Conservation (phyloP, 1,140 invertebrate genomes). For the Ips nitidus region DNA sequence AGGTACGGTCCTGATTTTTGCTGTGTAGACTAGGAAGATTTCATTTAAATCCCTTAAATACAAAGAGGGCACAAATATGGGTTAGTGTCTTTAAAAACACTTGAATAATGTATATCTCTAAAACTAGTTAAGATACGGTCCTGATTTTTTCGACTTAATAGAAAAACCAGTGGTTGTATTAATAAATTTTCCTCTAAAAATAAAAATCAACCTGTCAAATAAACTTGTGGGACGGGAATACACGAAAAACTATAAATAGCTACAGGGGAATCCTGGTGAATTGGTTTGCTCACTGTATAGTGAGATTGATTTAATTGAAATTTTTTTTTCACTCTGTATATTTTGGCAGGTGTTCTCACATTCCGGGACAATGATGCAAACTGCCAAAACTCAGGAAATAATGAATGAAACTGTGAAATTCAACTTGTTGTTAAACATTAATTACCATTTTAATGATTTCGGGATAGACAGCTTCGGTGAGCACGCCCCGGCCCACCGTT, state of each 20-base stretch:
- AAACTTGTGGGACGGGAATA: not conserved
- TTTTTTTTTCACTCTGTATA: not conserved
- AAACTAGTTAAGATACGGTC: no score
- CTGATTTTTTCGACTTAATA: no score
- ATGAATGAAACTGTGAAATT: conserved; percentile 11
- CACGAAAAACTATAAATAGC: no score
- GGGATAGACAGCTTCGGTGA: conserved; percentile 96
- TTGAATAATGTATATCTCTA: no score
- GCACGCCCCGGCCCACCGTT: conserved; percentile 88
- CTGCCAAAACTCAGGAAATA: conserved; percentile 6
- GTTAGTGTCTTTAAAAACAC: no score
- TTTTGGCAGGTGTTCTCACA: conserved; percentile 15
- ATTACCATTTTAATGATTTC: conserved; percentile 96
- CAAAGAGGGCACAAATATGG: no score
- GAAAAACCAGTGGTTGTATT: not conserved
- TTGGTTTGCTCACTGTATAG: no score
- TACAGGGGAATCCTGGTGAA: no score
- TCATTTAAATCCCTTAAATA: no score
- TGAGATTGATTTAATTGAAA: no score
- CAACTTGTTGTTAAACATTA: conserved; percentile 4
- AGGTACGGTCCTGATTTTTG: no score
- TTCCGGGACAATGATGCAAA: conserved; percentile 9
- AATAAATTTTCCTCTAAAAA: not conserved
- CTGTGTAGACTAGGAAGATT: no score
- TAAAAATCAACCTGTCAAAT: not conserved